Evolutionary conservation across 2,888 invertebrate species (phyloP).

Genomic region (Tenthredo mesomela): DNA sequence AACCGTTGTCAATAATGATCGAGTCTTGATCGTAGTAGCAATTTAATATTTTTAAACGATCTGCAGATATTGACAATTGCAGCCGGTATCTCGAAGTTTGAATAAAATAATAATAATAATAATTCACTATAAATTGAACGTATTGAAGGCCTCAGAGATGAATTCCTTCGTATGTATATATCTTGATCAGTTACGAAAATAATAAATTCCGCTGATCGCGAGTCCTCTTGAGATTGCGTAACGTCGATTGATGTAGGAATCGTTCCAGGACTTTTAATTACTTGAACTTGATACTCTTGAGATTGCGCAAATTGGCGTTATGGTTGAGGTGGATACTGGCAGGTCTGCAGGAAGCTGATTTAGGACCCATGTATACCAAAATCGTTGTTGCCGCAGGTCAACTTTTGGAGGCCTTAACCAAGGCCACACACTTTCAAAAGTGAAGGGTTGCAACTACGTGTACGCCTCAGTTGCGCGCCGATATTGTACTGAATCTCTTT

Average conservation of each 20-base stretch:
- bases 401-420: constrained; percentile 30
- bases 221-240: constrained; percentile 36
- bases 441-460: constrained; percentile 48
- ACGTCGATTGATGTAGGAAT: not conserved
- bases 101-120: not conserved
- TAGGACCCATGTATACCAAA: constrained; percentile 72
- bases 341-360: constrained; percentile 63
- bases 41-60: not conserved
- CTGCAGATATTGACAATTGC: not conserved
- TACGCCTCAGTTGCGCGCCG: constrained; percentile 69
- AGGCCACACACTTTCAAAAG: constrained; percentile 16
- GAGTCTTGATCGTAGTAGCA: not conserved
- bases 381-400: constrained; percentile 51
- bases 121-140: not conserved
- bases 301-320: constrained; percentile 68
- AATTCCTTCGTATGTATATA: not conserved
- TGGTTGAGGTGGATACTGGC: constrained; percentile 68
- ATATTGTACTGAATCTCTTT: constrained; percentile 70
- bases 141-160: constrained; percentile 1
- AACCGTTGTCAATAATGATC: not conserved
- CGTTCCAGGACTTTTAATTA: constrained; percentile 58
- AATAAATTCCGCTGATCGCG: not conserved
- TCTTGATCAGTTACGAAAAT: not conserved
- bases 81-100: not conserved
- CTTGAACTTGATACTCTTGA: constrained; percentile 72